A percentile compares a stretch with the other conserved stretches of the same genome.
Evolutionary conservation across 1,140 invertebrate genomes (phyloP).

Genomic region (Orius insidiosus): DNA sequence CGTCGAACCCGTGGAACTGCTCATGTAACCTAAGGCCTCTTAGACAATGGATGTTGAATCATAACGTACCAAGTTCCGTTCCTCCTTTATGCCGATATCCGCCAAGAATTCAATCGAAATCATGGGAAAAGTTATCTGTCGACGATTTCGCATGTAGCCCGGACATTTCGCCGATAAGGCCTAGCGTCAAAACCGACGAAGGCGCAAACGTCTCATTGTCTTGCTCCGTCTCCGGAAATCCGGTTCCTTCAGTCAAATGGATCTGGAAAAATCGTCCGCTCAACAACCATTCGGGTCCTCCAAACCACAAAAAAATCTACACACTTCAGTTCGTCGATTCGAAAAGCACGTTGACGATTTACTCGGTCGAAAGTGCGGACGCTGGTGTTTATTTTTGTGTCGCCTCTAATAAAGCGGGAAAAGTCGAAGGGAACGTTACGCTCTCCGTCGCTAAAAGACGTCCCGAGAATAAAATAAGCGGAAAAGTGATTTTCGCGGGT

Average conservation of each 20-base stretch:
- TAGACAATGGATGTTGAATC: constrained; percentile 54
- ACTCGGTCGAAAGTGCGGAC: constrained; percentile 47
- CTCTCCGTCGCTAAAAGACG: constrained; percentile 37
- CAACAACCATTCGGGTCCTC: constrained; percentile 31
- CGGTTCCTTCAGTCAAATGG: constrained; percentile 44
- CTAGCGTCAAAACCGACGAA: constrained; percentile 36
- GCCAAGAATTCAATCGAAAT: constrained; percentile 34
- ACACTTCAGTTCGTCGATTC: constrained; percentile 21
- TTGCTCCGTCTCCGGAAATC: constrained; percentile 49
- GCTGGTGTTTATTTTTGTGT: constrained; percentile 53
- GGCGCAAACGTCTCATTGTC: constrained; percentile 54
- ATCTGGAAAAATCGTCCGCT: constrained; percentile 30
- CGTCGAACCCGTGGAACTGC: constrained; percentile 67
- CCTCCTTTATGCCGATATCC: constrained; percentile 50
- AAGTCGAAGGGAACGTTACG: constrained; percentile 47
- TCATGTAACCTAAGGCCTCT: constrained; percentile 54
- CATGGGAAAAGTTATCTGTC: constrained; percentile 55
- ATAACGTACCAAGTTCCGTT: constrained; percentile 52
- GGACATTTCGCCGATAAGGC: constrained; percentile 24
- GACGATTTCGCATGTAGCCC: constrained; percentile 37
- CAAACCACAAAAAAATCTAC: constrained; percentile 18
- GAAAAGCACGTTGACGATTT: constrained; percentile 50
- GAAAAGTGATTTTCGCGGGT: constrained; percentile 34
- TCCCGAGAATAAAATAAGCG: constrained; percentile 28
- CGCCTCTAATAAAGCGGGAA: constrained; percentile 55